phyloP scores from a whole-genome alignment of 2,888 invertebrate species.

The Malthinus flaveolus region DNA sequence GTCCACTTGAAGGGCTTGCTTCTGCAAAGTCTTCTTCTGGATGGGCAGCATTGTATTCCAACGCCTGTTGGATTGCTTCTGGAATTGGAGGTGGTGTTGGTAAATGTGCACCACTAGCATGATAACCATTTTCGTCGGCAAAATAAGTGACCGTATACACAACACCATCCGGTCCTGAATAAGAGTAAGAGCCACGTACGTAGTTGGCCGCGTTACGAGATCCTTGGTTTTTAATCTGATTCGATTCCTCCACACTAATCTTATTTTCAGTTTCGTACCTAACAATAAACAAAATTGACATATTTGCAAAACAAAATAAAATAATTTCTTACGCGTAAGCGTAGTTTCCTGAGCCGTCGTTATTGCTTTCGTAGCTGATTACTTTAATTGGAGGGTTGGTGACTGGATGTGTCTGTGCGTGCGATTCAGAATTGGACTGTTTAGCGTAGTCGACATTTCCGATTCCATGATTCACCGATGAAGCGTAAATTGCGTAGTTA shows the following conservation, averaged over 20 bases:
- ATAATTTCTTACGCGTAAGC: not conserved
- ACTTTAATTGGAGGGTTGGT: not conserved
- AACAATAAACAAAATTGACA: slow-evolving; percentile 29
- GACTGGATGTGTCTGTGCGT: not conserved
- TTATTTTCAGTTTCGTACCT: slow-evolving; percentile 70
- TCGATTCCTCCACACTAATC: slow-evolving; percentile 64
- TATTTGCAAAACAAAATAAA: too few relatives aligned
- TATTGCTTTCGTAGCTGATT: not conserved
- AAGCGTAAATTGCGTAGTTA: not conserved
- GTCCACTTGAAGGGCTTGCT: too few relatives aligned
- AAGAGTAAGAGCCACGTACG: slow-evolving; percentile 65
- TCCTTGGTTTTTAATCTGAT: slow-evolving; percentile 63
- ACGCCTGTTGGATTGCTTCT: not conserved
- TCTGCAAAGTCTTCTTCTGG: not conserved
- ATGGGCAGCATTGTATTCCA: not conserved
- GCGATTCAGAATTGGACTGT: not conserved
- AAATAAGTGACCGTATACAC: slow-evolving; percentile 65
- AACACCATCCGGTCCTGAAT: slow-evolving; percentile 64
- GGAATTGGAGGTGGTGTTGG: slow-evolving; percentile 38
- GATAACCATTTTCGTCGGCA: slow-evolving; percentile 66
- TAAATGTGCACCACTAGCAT: slow-evolving; percentile 57
- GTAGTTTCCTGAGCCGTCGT: not conserved
- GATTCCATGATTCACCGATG: not conserved
- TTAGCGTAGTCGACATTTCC: too few relatives aligned
- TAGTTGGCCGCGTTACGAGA: slow-evolving; percentile 65